Evolutionary conservation across 2,888 invertebrate genomes (phyloP).

Genomic region (Andrena marginata): DNA sequence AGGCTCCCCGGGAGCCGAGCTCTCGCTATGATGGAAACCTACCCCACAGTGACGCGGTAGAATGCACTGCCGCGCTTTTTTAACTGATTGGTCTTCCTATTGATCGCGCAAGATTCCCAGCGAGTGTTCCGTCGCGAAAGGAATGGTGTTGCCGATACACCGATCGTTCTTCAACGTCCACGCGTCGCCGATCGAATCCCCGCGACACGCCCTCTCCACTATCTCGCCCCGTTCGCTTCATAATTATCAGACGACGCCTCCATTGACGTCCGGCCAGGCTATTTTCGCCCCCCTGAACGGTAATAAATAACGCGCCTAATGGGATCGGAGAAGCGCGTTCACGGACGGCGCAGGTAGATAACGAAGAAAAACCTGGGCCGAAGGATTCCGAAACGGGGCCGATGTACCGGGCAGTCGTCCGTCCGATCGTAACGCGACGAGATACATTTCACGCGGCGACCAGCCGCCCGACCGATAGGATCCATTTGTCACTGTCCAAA

Average conservation of each 20-base stretch:
- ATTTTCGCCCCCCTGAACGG: conserved; percentile 47
- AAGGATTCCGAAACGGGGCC: conserved; percentile 63
- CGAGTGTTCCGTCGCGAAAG: no score
- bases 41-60: no score
- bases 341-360: conserved; percentile 53
- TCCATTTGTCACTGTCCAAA: conserved; percentile 74
- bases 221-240: conserved; percentile 4
- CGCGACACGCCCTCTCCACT: conserved; percentile 6
- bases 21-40: no score
- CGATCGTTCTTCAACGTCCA: conserved; percentile 49
- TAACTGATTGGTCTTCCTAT: no score
- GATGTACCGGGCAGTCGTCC: conserved; percentile 65
- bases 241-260: conserved; percentile 58
- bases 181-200: conserved; percentile 9
- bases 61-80: no score
- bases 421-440: conserved; percentile 61
- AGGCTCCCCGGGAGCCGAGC: no score
- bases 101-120: no score
- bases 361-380: conserved; percentile 47
- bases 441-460: conserved; percentile 66
- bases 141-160: not conserved
- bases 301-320: conserved; percentile 69
- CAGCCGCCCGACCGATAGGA: conserved; percentile 47
- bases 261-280: conserved; percentile 49
- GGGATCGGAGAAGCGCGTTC: conserved; percentile 57